These are phyloP conservation scores for Eupithecia vulgata DNA, from an alignment of 2,888 invertebrate genomes.

Conservation along the genomic window DNA sequence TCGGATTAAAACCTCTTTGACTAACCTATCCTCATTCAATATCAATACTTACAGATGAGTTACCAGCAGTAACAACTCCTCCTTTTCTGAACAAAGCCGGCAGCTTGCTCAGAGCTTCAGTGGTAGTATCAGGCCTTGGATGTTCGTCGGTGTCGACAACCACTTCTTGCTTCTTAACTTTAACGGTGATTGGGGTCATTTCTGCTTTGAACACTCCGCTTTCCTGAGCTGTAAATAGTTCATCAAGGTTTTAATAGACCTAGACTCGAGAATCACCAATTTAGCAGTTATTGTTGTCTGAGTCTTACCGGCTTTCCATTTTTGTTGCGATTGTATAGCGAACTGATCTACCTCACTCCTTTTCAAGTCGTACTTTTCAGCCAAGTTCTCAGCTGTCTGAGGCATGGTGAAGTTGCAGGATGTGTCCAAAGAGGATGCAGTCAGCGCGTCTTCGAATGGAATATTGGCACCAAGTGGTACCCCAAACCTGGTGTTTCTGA, in stretches of 20 bases:
- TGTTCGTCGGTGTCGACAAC: constrained; percentile 95
- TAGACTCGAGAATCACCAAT: neutral
- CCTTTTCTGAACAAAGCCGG: constrained; percentile 95
- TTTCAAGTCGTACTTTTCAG: constrained; percentile 90
- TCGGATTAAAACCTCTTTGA: neutral
- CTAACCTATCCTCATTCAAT: neutral
- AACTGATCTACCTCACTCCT: constrained; percentile 93
- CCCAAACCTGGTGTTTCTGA: constrained; percentile 93
- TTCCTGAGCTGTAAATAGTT: constrained; percentile 87
- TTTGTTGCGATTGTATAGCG: constrained; percentile 91
- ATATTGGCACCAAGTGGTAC: constrained; percentile 90
- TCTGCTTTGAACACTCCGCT: constrained; percentile 95
- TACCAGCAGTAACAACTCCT: constrained; percentile 97
- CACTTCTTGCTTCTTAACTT: constrained; percentile 91
- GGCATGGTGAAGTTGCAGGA: constrained; percentile 97
- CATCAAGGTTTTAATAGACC: neutral
- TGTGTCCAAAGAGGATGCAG: constrained; percentile 89
- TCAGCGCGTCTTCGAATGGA: constrained; percentile 91
- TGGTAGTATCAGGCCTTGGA: constrained; percentile 92
- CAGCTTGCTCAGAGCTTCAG: constrained; percentile 92
- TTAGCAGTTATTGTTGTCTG: neutral
- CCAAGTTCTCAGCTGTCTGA: constrained; percentile 96
- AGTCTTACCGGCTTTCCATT: constrained; percentile 91
- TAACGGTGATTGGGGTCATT: constrained; percentile 92
- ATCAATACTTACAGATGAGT: constrained; percentile 88